Percentiles rank a stretch among this genome's conserved stretches.
Evolutionary conservation across 2,797 vertebrate genomes (phyloP).

Genomic region (Pterois miles): DNA sequence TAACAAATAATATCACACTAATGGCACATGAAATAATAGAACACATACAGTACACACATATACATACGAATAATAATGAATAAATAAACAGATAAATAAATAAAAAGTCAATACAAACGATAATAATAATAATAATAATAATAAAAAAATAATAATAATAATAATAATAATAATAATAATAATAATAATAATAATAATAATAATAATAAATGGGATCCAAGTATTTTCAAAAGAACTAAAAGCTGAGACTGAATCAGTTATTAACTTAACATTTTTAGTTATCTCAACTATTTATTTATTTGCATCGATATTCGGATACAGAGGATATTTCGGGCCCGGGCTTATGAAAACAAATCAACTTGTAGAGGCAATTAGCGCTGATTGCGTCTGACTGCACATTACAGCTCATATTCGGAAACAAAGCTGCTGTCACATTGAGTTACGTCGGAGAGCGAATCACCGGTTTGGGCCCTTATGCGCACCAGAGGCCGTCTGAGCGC

Average conservation of each 20-base stretch:
- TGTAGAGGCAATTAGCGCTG: constrained; percentile 63
- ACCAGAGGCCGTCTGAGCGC: constrained; percentile 28
- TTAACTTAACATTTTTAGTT: neutral
- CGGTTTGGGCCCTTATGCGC: constrained; percentile 49
- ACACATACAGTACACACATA: too few species aligned
- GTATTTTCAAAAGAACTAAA: neutral
- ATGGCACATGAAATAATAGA: too few species aligned
- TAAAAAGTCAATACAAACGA: too few species aligned
- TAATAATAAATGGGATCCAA: too few species aligned
- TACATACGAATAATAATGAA: too few species aligned
- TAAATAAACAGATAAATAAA: too few species aligned
- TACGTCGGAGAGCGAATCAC: constrained; percentile 39
- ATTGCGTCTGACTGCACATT: constrained; percentile 48
- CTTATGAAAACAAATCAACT: constrained; percentile 17
- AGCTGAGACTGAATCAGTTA: neutral
- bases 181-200: too few species aligned
- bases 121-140: too few species aligned
- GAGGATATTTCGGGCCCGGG: neutral
- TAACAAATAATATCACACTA: too few species aligned
- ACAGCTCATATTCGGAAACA: constrained; percentile 43
- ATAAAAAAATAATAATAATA: too few species aligned
- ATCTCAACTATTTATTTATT: neutral
- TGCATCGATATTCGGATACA: neutral
- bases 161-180: too few species aligned
- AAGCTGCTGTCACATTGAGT: constrained; percentile 64